Percentiles rank a stretch among this genome's conserved stretches.
Evolutionary conservation across 2,113 vertebrate species (phyloP).

Genomic region (Pyxicephalus adspersus): DNA sequence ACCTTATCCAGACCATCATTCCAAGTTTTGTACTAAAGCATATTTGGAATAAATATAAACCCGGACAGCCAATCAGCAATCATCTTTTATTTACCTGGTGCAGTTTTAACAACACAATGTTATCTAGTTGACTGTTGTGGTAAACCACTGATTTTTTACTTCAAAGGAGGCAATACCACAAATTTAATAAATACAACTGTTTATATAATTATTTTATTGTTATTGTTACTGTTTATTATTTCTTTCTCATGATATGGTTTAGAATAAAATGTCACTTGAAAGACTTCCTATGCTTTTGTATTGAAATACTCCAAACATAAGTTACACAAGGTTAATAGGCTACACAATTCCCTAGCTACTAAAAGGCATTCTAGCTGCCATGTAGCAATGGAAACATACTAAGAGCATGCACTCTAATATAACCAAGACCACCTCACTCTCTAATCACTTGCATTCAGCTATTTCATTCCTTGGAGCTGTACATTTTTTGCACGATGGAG

Average conservation of each 20-base stretch:
- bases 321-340: conserved; percentile 19
- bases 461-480: background rate
- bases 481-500: background rate
- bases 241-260: conserved; percentile 6
- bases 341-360: background rate
- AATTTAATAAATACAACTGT: no score
- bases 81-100: no score
- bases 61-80: no score
- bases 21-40: no score
- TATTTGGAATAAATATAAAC: no score
- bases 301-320: background rate
- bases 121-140: no score
- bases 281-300: background rate
- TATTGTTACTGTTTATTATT: background rate
- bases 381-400: background rate
- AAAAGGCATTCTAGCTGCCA: background rate
- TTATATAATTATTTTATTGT: no score
- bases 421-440: background rate
- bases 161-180: no score
- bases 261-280: conserved; percentile 24
- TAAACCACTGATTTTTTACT: no score
- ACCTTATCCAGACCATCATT: no score
- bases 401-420: background rate
- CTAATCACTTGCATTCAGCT: background rate
- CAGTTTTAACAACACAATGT: no score